Conservation (phyloP, 2,888 invertebrate genomes). For the Nemotelus nigrinus region DNA sequence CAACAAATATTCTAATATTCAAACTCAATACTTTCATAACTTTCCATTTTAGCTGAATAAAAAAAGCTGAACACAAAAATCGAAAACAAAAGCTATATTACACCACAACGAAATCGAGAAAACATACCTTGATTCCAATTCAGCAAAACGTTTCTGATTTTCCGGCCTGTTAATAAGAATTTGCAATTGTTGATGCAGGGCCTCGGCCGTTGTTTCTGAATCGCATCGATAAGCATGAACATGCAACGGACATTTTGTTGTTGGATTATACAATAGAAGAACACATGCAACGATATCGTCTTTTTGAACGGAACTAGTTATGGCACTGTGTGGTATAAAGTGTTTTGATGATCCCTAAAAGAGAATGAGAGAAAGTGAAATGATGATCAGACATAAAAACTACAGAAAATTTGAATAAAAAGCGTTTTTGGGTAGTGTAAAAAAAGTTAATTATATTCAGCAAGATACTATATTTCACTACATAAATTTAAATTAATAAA, state of each 20-base stretch:
- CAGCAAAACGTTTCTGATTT: slow-evolving; percentile 84
- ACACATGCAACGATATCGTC: slow-evolving; percentile 95
- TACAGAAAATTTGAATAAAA: too few relatives aligned
- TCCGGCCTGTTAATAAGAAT: slow-evolving; percentile 84
- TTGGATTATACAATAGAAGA: slow-evolving; percentile 90
- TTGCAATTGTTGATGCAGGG: slow-evolving; percentile 86
- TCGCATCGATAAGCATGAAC: slow-evolving; percentile 96
- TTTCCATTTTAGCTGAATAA: too few relatives aligned
- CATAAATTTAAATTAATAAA: too few relatives aligned
- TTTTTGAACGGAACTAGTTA: slow-evolving; percentile 89
- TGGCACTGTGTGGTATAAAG: slow-evolving; percentile 92
- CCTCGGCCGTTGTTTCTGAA: slow-evolving; percentile 89
- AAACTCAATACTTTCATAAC: too few relatives aligned
- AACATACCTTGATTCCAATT: slow-evolving; percentile 74
- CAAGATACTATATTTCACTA: too few relatives aligned
- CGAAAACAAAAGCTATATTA: background rate
- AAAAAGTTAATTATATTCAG: too few relatives aligned
- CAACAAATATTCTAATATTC: background rate
- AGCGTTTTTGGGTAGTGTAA: too few relatives aligned
- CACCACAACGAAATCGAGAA: slow-evolving; percentile 55
- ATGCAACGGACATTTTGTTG: slow-evolving; percentile 93
- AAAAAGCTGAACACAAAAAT: background rate
- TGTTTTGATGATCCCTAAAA: slow-evolving; percentile 80
- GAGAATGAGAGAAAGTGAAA: background rate
- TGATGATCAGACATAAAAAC: background rate